Conservation (phyloP, 2,797 vertebrate genomes). For the Rhinella marina region DNA sequence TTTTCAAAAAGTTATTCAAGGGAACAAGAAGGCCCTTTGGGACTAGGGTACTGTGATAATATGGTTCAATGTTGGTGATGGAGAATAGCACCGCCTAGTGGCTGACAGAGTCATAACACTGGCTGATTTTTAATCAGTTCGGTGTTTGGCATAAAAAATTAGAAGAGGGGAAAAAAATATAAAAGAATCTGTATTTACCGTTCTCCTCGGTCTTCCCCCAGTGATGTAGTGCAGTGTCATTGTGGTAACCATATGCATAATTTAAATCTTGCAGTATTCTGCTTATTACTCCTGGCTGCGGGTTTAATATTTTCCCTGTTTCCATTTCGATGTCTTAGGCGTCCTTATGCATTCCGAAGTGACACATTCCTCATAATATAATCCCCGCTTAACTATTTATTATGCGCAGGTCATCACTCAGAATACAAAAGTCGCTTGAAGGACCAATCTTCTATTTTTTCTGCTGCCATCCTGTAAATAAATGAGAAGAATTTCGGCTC, state of each 20-base stretch:
- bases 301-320: conserved; percentile 64
- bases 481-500: conserved; percentile 64
- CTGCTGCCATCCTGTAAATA: conserved; percentile 47
- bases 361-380: conserved; percentile 68
- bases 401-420: conserved; percentile 68
- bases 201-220: background rate
- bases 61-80: background rate
- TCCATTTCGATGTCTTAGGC: conserved; percentile 66
- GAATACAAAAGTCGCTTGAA: conserved; percentile 67
- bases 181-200: too few species aligned
- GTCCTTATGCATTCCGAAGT: conserved; percentile 67
- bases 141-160: background rate
- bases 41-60: too few species aligned
- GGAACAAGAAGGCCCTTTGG: background rate
- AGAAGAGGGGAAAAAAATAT: background rate
- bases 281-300: conserved; percentile 26
- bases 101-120: background rate
- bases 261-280: conserved; percentile 13
- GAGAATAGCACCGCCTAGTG: background rate
- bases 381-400: conserved; percentile 70
- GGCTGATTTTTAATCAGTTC: background rate
- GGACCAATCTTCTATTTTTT: conserved; percentile 64
- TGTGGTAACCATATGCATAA: conserved; percentile 19
- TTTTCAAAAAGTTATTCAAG: background rate
- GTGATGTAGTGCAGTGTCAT: background rate